Percentiles rank a stretch among this genome's conserved stretches.
Conservation (phyloP, 2,113 vertebrate genomes). For the Casuarius casuarius region DNA sequence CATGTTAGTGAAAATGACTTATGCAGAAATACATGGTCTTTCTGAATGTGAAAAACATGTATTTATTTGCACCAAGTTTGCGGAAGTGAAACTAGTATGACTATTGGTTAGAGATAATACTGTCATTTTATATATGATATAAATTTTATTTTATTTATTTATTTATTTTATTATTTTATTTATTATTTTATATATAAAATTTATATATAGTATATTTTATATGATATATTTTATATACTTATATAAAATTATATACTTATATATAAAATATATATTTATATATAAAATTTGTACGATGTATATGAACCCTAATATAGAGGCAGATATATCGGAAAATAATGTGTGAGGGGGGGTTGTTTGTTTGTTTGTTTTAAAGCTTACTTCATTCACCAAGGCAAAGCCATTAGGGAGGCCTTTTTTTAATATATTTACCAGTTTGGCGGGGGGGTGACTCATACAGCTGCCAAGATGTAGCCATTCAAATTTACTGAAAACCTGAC, state of each 20-base stretch:
- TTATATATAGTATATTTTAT: too few species aligned
- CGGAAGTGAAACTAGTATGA: neutral
- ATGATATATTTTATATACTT: too few species aligned
- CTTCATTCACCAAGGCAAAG: neutral
- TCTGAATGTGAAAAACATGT: neutral
- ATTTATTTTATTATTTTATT: too few species aligned
- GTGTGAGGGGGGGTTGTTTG: neutral
- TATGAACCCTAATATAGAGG: neutral
- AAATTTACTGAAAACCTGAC: conserved; percentile 3
- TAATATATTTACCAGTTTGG: neutral
- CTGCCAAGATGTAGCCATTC: neutral
- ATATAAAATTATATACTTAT: too few species aligned
- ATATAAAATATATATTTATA: too few species aligned
- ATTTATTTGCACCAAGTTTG: neutral
- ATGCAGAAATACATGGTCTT: neutral
- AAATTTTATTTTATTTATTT: too few species aligned
- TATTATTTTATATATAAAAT: too few species aligned
- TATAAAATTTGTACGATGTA: too few species aligned
- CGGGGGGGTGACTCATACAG: neutral
- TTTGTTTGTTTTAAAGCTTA: neutral
- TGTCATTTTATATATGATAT: neutral
- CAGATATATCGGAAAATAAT: neutral
- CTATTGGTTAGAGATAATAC: neutral
- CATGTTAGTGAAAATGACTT: neutral
- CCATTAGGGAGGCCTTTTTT: neutral